These are phyloP conservation scores for Campopleginae sp. DNA, from an alignment of 2,888 invertebrate genomes.

Conservation along the genomic window DNA sequence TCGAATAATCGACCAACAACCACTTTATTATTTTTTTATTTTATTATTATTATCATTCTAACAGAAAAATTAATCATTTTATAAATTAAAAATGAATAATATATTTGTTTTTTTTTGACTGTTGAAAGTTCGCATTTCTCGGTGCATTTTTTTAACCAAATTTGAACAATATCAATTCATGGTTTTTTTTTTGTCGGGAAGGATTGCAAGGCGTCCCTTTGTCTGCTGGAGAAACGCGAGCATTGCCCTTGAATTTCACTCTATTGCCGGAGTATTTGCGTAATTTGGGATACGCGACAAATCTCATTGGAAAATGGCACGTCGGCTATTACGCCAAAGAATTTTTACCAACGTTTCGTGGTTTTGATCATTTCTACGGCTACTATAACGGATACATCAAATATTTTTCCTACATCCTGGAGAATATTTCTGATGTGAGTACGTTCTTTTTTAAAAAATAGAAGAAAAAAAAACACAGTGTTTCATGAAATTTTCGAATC, in stretches of 20 bases:
- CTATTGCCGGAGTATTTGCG: conserved; percentile 85
- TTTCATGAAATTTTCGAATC: neutral
- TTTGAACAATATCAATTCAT: neutral
- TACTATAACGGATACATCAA: conserved; percentile 93
- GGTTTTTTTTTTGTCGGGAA: conserved; percentile 70
- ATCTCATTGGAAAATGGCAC: conserved; percentile 87
- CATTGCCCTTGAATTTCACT: conserved; percentile 84
- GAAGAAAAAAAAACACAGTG: neutral
- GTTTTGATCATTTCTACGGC: conserved; percentile 93
- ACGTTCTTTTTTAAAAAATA: neutral
- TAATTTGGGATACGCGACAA: conserved; percentile 85
- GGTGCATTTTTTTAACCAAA: conserved; percentile 20
- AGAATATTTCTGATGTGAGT: conserved; percentile 72
- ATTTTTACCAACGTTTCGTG: conserved; percentile 89
- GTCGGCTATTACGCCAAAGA: conserved; percentile 85
- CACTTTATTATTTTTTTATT: neutral
- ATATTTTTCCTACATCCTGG: conserved; percentile 89
- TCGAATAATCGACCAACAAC: neutral
- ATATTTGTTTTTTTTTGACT: too few species aligned
- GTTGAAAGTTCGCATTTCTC: too few species aligned
- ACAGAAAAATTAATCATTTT: too few species aligned
- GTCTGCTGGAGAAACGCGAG: conserved; percentile 84
- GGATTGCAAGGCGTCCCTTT: conserved; percentile 86
- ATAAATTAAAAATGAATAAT: too few species aligned
- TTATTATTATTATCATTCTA: too few species aligned